A percentile compares a stretch with the other conserved stretches of the same genome.
Evolutionary conservation across 2,888 invertebrate species (phyloP).

Genomic region (Rhagonycha lutea): DNA sequence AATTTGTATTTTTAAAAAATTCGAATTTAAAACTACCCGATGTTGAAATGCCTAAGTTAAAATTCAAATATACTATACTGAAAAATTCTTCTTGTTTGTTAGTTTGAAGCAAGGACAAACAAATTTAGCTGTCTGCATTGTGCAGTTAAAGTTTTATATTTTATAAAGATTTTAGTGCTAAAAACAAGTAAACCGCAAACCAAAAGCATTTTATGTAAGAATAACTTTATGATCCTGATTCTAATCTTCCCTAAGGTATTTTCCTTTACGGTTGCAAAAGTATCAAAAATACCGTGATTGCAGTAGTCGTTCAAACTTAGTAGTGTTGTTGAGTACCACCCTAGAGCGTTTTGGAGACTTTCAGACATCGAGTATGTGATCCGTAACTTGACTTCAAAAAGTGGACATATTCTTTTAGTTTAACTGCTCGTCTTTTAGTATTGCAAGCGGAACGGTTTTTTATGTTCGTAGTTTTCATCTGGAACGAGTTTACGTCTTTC

Average conservation of each 20-base stretch:
- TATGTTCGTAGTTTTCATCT: constrained; percentile 31
- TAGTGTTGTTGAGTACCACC: constrained; percentile 17
- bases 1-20: no score
- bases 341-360: constrained; percentile 20
- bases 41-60: no score
- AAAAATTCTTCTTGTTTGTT: no score
- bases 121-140: neutral
- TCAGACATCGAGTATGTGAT: constrained; percentile 16
- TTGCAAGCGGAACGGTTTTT: constrained; percentile 24
- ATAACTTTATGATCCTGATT: constrained; percentile 17
- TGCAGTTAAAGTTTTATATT: neutral
- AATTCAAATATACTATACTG: no score
- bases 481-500: constrained; percentile 30
- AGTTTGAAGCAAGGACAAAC: no score
- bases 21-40: no score
- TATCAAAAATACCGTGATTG: constrained; percentile 23
- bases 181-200: neutral
- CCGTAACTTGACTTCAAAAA: constrained; percentile 27
- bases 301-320: constrained; percentile 6
- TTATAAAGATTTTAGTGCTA: neutral
- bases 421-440: constrained; percentile 31
- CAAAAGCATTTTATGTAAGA: constrained; percentile 9
- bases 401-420: constrained; percentile 32
- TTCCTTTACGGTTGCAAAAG: constrained; percentile 16
- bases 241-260: constrained; percentile 20